A percentile compares a stretch with the other conserved stretches of the same genome.
Evolutionary conservation across 2,797 vertebrate genomes (phyloP).

Genomic region (Hirundo rustica): DNA sequence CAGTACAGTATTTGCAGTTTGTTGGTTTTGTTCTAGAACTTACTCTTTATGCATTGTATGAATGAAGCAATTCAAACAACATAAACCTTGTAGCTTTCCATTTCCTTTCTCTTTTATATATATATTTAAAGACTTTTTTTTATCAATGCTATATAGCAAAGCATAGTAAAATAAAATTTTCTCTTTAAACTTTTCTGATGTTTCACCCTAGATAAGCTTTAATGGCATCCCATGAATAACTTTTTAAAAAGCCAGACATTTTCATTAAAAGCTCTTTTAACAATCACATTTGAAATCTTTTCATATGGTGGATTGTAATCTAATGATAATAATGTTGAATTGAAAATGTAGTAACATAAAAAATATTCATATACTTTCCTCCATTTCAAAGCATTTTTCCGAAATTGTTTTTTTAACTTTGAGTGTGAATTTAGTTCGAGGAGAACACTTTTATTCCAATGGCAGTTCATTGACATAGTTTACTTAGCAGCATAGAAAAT

Average conservation of each 20-base stretch:
- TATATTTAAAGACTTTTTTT: background rate
- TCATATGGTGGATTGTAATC: background rate
- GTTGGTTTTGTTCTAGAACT: background rate
- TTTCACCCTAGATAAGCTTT: background rate
- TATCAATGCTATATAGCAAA: background rate
- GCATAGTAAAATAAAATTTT: background rate
- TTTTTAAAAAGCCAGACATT: background rate
- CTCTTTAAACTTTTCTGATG: background rate
- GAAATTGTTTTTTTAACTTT: conserved; percentile 38
- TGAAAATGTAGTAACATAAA: conserved; percentile 40
- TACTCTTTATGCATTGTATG: background rate
- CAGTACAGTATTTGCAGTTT: background rate
- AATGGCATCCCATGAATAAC: background rate
- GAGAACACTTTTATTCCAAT: conserved; percentile 43
- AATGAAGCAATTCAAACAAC: background rate
- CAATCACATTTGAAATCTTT: background rate
- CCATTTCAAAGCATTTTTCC: conserved; percentile 60
- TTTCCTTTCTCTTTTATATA: background rate
- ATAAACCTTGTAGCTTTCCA: background rate
- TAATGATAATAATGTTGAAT: conserved; percentile 29
- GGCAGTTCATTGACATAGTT: conserved; percentile 58
- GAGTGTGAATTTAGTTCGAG: conserved; percentile 56
- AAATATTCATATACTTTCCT: conserved; percentile 45
- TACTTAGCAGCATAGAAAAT: conserved; percentile 47
- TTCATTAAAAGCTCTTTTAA: conserved; percentile 20